Base-by-base conservation (phyloP, 2,888 invertebrate species). In the Eugnorisma glareosa region DNA sequence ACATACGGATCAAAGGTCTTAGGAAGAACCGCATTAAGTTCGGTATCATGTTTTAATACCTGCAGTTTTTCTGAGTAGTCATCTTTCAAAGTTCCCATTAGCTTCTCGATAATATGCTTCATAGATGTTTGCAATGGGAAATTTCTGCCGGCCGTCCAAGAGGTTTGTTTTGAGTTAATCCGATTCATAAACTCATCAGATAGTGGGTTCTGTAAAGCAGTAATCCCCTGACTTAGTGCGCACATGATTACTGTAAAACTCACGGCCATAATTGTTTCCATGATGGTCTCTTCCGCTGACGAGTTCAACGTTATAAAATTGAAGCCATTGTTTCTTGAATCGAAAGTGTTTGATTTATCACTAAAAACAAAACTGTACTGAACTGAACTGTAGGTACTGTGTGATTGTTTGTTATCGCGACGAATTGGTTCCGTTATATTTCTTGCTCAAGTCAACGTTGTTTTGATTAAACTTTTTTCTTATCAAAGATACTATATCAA, bases 111-210 rank as follows among this genome's bases (percentile, higher is more conserved):
- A 18, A 59, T 96, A 92, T 98, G 97, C 0, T 94, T 92, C 89
- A 97, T 95, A 1, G 97, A 94, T 1, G 97, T 97, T 13, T 97
- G 92, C 54, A 94, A 89, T n/a, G 97, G 97, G 89, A 98, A 99
- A 94, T 98, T 99, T 75, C 97, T 97, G 21, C 98, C 98, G 81
- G 98, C 98, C 94, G 96, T 97, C 99, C 99, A 99, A 74, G 98
- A 97, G n/a, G 96, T 96, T 78, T 98, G 97, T 89, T 97, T 94
- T 28, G 94, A 93, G 93, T 98, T 98, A 79, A 99, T 97, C 81
- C 97, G 93, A 66, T 97, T 91, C 80, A 98, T 98, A 91, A 98
- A 98, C 69, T 97, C 97, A 89, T 98, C 97, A 0, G 98, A 98
- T 28, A 98, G 95, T 15, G 97, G 97, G 89, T 97, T 94, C 0